A percentile compares a stretch with the other conserved stretches of the same genome.
Conservation (phyloP, 2,113 vertebrate genomes). For the Phaethon lepturus region DNA sequence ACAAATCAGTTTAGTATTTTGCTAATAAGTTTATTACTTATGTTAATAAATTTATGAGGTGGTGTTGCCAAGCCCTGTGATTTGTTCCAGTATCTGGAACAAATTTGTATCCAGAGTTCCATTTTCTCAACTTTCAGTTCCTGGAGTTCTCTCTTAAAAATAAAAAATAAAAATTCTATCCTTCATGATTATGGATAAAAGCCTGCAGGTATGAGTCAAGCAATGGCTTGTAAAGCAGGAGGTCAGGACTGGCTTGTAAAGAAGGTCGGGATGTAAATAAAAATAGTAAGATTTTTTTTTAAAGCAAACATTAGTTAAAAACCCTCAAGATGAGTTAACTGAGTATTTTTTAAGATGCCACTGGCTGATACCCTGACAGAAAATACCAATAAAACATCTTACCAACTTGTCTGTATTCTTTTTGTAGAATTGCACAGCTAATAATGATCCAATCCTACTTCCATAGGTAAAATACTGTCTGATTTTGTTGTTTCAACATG, state of each 20-base stretch:
- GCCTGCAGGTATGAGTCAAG: neutral
- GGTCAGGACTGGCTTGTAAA: neutral
- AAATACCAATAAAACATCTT: neutral
- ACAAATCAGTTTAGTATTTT: too few relatives aligned
- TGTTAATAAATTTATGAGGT: neutral
- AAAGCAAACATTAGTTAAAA: neutral
- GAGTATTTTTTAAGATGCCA: neutral
- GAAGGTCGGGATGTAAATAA: neutral
- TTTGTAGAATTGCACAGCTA: neutral
- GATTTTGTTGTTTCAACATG: neutral
- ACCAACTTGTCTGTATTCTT: neutral
- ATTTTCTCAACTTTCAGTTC: neutral
- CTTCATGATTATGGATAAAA: neutral
- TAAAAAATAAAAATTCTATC: neutral
- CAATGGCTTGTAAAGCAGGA: neutral
- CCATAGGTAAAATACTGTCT: neutral
- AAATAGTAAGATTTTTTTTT: neutral
- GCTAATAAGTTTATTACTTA: too few relatives aligned
- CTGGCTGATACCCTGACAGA: neutral
- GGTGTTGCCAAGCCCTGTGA: neutral
- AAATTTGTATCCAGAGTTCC: neutral
- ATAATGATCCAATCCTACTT: neutral
- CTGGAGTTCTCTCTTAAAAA: neutral
- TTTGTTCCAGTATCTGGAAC: neutral
- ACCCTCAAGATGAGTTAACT: neutral